Conservation (phyloP, 1,140 invertebrate species). For the Zelostemma sp. region DNA sequence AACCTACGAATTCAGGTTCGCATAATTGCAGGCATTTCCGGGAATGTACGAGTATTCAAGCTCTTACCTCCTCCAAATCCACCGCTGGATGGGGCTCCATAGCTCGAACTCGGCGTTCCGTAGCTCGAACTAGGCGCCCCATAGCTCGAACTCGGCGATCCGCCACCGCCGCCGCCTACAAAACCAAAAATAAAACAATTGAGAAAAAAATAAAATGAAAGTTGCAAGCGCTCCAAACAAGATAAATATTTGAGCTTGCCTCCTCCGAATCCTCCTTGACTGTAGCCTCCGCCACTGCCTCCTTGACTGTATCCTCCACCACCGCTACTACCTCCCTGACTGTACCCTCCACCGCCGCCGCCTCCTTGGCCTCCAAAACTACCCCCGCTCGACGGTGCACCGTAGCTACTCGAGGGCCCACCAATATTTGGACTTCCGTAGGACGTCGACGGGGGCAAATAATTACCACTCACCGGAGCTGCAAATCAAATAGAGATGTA, state of each 20-base stretch:
- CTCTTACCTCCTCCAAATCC: no score
- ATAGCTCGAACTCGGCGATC: conserved; percentile 60
- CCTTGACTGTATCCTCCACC: conserved; percentile 50
- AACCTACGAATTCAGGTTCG: no score
- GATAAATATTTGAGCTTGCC: no score
- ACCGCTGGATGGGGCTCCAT: conserved; percentile 52
- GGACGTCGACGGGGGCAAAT: conserved; percentile 68
- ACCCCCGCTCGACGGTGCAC: no score
- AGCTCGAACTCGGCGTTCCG: conserved; percentile 56
- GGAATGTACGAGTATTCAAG: no score
- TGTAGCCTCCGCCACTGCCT: conserved; percentile 49
- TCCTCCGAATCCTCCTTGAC: conserved; percentile 20
- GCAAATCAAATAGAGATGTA: no score
- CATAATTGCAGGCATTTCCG: no score
- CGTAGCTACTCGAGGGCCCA: no score
- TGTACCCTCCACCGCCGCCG: conserved; percentile 55
- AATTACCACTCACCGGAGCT: conserved; percentile 60
- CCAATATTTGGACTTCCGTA: conserved; percentile 70
- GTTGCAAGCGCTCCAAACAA: no score
- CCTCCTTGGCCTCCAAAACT: conserved; percentile 39
- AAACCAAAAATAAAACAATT: no score
- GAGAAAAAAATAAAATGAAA: no score
- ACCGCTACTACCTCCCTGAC: conserved; percentile 53
- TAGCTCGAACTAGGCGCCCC: conserved; percentile 62
- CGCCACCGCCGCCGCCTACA: conserved; percentile 19